These are phyloP conservation scores for Vidua macroura DNA, from an alignment of 2,113 vertebrate genomes.

Conservation along the genomic window DNA sequence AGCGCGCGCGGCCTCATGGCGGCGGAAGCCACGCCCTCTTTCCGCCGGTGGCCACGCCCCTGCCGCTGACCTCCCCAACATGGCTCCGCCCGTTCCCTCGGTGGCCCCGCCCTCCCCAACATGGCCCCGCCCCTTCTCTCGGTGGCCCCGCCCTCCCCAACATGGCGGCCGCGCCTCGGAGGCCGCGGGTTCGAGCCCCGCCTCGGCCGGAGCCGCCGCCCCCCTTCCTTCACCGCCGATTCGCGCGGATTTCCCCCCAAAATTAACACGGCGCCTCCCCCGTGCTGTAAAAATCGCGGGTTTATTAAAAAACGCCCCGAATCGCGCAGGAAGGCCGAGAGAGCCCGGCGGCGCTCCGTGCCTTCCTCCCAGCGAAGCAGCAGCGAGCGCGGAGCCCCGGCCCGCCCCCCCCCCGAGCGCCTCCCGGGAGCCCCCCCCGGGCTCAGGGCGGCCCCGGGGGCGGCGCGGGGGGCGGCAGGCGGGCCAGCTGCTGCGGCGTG, in stretches of 20 bases:
- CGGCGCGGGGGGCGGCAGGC: background rate
- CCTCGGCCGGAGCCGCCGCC: too few relatives aligned
- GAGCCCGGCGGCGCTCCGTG: accelerated
- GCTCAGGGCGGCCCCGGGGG: background rate
- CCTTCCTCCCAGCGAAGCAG: background rate
- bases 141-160: background rate
- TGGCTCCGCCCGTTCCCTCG: background rate
- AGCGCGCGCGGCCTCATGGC: too few relatives aligned
- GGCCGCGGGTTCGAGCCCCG: background rate
- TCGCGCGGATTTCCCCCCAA: background rate
- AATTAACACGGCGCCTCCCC: background rate
- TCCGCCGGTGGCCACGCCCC: too few relatives aligned
- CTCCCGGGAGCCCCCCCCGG: background rate
- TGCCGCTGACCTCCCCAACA: background rate
- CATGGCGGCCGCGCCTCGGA: background rate
- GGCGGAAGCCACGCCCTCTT: too few relatives aligned
- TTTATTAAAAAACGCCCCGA: background rate
- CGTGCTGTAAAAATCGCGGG: background rate
- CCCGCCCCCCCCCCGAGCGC: background rate
- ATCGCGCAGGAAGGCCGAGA: background rate
- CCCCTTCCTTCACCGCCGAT: too few relatives aligned
- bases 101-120: background rate
- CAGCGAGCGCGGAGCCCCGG: background rate
- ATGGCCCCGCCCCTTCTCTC: background rate
- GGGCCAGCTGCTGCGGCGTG: background rate